Evolutionary conservation across 2,797 vertebrate species (phyloP).

Genomic region (Arctocebus calabarensis): DNA sequence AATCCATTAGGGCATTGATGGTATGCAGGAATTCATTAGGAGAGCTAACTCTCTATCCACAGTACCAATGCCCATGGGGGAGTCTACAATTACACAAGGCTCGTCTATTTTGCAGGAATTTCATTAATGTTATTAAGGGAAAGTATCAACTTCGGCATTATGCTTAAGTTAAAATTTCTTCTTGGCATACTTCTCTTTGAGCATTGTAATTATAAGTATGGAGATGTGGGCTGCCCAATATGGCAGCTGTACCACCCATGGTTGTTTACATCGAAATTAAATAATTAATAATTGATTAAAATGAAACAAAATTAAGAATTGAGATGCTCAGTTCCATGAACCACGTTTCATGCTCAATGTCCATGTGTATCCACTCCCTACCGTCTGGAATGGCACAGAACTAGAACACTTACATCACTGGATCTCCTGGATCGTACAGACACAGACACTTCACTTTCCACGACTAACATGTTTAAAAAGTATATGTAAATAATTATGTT

Average conservation of each 20-base stretch:
- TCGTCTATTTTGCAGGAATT: neutral
- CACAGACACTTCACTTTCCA: neutral
- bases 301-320: neutral
- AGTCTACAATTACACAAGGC: neutral
- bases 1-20: too few species aligned
- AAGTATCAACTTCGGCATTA: neutral
- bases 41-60: neutral
- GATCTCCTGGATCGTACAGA: too few species aligned
- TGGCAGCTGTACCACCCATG: neutral
- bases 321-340: neutral
- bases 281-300: neutral
- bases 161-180: neutral
- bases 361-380: neutral
- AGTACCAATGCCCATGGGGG: neutral
- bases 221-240: neutral
- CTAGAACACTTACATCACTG: fast-evolving
- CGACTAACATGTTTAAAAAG: neutral
- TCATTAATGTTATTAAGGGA: neutral
- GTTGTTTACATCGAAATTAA: conserved; percentile 42
- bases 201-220: neutral
- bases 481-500: neutral
- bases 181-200: neutral
- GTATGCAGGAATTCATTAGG: neutral
- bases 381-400: neutral
- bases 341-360: neutral